Conservation (phyloP, 2,797 vertebrate species). For the Myoxocephalus aenaeus region DNA sequence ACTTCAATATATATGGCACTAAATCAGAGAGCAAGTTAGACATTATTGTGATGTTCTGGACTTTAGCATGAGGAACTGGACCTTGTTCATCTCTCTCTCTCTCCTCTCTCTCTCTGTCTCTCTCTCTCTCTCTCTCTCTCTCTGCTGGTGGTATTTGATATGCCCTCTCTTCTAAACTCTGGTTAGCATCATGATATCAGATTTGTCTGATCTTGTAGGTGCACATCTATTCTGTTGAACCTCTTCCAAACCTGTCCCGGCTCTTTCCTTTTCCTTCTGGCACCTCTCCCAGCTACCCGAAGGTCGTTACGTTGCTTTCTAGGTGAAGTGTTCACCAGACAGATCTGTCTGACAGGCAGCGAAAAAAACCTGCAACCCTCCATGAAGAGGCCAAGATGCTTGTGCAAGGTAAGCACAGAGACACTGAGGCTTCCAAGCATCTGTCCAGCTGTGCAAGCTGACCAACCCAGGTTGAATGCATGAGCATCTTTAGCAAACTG, state of each 20-base stretch:
- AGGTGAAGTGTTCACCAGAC: conserved; percentile 19
- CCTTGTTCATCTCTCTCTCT: no score
- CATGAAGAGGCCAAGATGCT: conserved; percentile 15
- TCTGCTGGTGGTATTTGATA: conserved; percentile 11
- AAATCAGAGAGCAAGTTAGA: no score
- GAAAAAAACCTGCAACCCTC: conserved; percentile 48
- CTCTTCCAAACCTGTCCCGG: conserved; percentile 5
- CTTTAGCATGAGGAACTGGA: no score
- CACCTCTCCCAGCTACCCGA: conserved; percentile 37
- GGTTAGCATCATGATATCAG: conserved; percentile 19
- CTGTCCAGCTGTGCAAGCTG: conserved; percentile 33
- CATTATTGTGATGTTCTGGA: no score
- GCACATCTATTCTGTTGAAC: conserved; percentile 26
- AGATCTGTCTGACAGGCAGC: conserved; percentile 18
- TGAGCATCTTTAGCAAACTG: conserved; percentile 69
- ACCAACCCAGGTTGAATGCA: conserved; percentile 38
- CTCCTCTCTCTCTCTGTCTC: no score
- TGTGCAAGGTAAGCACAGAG: conserved; percentile 48
- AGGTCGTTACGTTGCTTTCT: conserved; percentile 51
- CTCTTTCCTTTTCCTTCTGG: conserved; percentile 21
- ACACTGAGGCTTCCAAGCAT: conserved; percentile 31
- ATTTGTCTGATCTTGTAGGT: conserved; percentile 20
- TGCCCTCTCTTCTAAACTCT: conserved; percentile 25
- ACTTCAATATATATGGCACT: no score
- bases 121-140: no score